Evolutionary conservation across 2,797 vertebrate genomes (phyloP).

Genomic region (Eutrigla gurnardus): DNA sequence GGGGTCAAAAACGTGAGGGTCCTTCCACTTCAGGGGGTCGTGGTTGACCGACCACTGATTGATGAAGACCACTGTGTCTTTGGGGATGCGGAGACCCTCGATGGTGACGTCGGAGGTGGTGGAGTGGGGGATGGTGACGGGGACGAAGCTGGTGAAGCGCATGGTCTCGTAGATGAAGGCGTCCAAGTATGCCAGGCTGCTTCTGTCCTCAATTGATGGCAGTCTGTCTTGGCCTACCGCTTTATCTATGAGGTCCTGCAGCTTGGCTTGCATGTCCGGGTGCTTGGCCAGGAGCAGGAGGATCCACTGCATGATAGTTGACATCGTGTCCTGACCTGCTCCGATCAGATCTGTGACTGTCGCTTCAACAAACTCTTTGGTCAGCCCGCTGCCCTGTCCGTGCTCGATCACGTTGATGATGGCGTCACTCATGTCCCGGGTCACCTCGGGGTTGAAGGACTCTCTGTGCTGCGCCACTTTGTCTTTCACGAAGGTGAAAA

Average conservation of each 20-base stretch:
- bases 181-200: conserved; percentile 87
- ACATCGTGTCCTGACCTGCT: conserved; percentile 95
- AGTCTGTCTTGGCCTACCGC: conserved; percentile 89
- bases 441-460: conserved; percentile 78
- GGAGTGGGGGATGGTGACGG: conserved; percentile 94
- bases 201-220: conserved; percentile 88
- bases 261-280: conserved; percentile 79
- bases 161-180: conserved; percentile 95
- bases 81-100: conserved; percentile 93
- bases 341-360: conserved; percentile 95
- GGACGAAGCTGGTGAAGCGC: conserved; percentile 96
- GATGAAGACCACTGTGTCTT: conserved; percentile 95
- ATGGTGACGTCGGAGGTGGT: conserved; percentile 90
- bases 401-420: conserved; percentile 88
- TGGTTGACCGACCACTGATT: conserved; percentile 99
- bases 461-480: conserved; percentile 87
- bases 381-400: conserved; percentile 68
- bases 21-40: conserved; percentile 91
- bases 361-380: conserved; percentile 81
- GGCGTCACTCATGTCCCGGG: conserved; percentile 88
- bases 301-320: conserved; percentile 91
- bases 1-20: conserved; percentile 91
- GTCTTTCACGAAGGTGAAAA: conserved; percentile 84
- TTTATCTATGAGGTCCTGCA: conserved; percentile 86
- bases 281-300: conserved; percentile 87